phyloP scores from a whole-genome alignment of 2,113 vertebrate genomes.

The Aramus guarauna region DNA sequence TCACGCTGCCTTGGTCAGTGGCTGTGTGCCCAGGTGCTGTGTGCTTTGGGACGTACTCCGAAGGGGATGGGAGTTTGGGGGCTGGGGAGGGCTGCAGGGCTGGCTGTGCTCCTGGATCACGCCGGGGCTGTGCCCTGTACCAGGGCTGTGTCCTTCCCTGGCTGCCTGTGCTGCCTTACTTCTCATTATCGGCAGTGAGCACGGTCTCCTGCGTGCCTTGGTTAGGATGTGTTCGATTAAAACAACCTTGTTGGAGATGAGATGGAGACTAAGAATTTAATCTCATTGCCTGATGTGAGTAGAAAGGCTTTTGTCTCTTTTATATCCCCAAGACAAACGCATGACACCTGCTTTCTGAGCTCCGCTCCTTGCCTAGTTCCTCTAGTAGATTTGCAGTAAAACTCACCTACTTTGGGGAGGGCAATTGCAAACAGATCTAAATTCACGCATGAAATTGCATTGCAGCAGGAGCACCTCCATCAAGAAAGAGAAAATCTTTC shows the following conservation, averaged over 20 bases:
- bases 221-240: background rate
- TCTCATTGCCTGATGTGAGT: background rate
- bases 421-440: background rate
- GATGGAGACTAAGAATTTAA: background rate
- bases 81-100: background rate
- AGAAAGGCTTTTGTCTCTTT: background rate
- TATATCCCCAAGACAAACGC: background rate
- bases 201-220: background rate
- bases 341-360: rapidly evolving
- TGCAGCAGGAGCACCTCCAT: background rate
- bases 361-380: background rate
- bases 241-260: background rate
- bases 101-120: rapidly evolving
- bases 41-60: background rate
- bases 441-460: background rate
- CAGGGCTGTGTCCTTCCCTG: background rate
- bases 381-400: background rate
- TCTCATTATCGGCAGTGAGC: background rate
- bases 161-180: background rate
- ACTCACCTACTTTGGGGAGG: background rate
- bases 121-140: background rate
- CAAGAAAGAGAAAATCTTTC: background rate
- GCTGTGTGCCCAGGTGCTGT: rapidly evolving
- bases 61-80: background rate
- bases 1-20: background rate